Conservation (phyloP, 2,113 vertebrate genomes). For the Acrocephalus kingi region DNA sequence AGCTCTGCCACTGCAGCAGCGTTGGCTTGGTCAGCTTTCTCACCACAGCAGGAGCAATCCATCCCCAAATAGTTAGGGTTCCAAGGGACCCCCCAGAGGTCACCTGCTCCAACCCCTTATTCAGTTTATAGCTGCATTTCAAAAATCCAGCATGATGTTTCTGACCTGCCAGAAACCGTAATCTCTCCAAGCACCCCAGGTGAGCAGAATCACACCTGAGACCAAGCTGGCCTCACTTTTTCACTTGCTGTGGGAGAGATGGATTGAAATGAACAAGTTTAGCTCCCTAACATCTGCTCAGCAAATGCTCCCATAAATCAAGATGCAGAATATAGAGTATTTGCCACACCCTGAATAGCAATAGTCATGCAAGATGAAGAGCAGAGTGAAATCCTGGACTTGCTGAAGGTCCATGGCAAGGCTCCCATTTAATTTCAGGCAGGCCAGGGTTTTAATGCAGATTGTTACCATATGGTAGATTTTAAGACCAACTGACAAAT, state of each 20-base stretch:
- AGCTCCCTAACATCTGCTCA: constrained; percentile 25
- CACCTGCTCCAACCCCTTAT: neutral
- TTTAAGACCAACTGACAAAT: neutral
- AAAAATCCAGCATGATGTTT: neutral
- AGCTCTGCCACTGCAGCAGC: neutral
- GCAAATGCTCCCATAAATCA: constrained; percentile 56
- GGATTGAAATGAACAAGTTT: neutral
- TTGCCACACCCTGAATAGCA: constrained; percentile 42
- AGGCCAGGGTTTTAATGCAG: neutral
- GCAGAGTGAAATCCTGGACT: neutral
- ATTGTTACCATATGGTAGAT: constrained; percentile 37
- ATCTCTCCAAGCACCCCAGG: neutral
- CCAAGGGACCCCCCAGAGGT: neutral
- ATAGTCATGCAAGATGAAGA: constrained; percentile 8
- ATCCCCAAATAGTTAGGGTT: neutral
- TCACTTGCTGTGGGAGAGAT: neutral
- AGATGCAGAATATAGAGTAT: neutral
- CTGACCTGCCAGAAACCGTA: neutral
- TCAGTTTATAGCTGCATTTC: neutral
- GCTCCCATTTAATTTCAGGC: neutral
- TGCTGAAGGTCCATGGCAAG: constrained; percentile 7
- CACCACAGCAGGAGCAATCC: neutral
- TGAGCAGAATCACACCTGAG: neutral
- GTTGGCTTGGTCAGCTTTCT: neutral
- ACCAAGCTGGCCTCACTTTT: neutral